Percentiles rank a stretch among this genome's conserved stretches.
Conservation (phyloP, 2,113 vertebrate genomes). For the Pseudorectes ferrugineus region DNA sequence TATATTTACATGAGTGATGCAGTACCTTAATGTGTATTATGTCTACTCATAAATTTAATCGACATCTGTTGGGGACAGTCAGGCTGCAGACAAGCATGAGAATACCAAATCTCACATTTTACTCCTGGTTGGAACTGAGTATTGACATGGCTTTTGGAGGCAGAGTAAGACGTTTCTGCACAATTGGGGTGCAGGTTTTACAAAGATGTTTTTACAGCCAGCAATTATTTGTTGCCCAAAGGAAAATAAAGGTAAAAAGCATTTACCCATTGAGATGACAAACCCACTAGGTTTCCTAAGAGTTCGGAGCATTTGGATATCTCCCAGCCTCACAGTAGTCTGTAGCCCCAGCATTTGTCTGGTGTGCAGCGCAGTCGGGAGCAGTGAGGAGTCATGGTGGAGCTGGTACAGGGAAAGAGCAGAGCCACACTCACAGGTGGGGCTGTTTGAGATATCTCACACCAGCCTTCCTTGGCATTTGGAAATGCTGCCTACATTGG, state of each 20-base stretch:
- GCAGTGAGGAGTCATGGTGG: rapidly evolving
- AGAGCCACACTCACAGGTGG: rapidly evolving
- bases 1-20: neutral
- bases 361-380: rapidly evolving
- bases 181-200: neutral
- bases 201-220: neutral
- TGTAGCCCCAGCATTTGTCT: neutral
- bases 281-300: neutral
- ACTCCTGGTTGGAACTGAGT: neutral
- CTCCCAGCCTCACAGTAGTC: neutral
- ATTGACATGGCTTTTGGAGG: neutral
- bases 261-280: neutral
- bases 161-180: neutral
- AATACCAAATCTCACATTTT: neutral
- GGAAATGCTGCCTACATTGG: rapidly evolving
- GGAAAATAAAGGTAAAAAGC: neutral
- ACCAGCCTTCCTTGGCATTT: neutral
- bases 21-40: neutral
- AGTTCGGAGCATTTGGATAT: neutral
- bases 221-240: neutral
- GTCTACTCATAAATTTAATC: neutral
- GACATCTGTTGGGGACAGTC: neutral
- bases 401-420: neutral
- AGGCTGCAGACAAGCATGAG: neutral
- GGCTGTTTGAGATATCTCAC: rapidly evolving